Evolutionary conservation across 2,888 invertebrate species (phyloP).

Genomic region (Ochropleura plecta): DNA sequence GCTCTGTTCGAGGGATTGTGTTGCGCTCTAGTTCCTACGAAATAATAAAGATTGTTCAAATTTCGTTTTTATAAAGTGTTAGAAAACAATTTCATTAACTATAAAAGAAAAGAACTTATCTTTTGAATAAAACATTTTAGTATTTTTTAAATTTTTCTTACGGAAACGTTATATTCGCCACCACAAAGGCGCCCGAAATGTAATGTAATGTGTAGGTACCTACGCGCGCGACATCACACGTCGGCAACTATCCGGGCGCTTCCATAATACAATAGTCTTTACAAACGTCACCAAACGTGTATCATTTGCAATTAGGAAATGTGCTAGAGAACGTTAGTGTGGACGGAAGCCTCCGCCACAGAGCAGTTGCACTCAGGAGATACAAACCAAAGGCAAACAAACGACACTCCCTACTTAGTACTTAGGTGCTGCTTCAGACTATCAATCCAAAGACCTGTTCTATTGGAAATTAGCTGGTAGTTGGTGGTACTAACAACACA

Average conservation of each 20-base stretch:
- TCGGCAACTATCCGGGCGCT: not conserved
- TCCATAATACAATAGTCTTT: slow-evolving; percentile 16
- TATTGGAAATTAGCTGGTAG: no score
- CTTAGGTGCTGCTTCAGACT: no score
- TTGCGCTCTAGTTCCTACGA: not conserved
- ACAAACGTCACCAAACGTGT: slow-evolving; percentile 29
- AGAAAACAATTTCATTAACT: not conserved
- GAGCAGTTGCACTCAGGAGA: not conserved
- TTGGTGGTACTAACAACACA: not conserved
- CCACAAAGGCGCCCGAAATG: not conserved
- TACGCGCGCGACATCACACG: not conserved
- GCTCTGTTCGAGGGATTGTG: not conserved
- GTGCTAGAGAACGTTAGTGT: not conserved
- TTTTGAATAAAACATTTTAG: not conserved
- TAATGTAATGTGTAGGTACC: not conserved
- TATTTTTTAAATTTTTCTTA: not conserved
- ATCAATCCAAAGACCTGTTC: not conserved
- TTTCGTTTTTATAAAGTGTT: not conserved
- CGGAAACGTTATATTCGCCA: not conserved
- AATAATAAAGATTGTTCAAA: not conserved
- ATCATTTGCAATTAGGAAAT: slow-evolving; percentile 34
- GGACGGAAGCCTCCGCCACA: not conserved
- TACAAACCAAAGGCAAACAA: not conserved
- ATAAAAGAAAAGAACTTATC: no score
- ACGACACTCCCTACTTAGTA: not conserved